Percentiles rank a stretch among this genome's conserved stretches.
These are phyloP conservation scores for Sula dactylatra DNA, from an alignment of 2,113 vertebrate genomes.

Conservation along the genomic window DNA sequence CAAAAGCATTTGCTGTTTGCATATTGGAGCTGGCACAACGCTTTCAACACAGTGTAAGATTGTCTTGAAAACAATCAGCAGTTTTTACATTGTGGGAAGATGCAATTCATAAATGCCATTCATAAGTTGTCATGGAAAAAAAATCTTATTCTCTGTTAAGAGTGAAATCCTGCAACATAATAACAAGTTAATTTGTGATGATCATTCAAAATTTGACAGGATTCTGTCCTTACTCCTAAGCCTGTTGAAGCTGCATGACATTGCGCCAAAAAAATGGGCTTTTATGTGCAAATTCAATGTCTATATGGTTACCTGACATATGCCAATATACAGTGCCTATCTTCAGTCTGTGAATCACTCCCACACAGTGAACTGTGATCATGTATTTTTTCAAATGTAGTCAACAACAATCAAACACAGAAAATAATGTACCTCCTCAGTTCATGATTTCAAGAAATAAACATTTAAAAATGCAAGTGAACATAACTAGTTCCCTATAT, in stretches of 20 bases:
- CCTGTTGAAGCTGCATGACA: neutral
- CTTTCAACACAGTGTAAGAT: neutral
- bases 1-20: neutral
- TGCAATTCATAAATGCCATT: neutral
- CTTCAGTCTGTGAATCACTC: neutral
- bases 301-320: neutral
- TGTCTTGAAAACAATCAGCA: neutral
- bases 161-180: neutral
- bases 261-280: neutral
- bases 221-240: neutral
- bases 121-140: fast-evolving
- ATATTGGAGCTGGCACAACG: neutral
- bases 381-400: neutral
- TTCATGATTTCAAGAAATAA: neutral
- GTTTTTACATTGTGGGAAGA: neutral
- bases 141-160: neutral
- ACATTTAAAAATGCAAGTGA: neutral
- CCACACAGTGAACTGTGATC: neutral
- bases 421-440: neutral
- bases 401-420: neutral
- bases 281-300: neutral
- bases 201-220: neutral
- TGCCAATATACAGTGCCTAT: neutral
- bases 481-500: neutral
- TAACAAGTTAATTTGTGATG: neutral